These are phyloP conservation scores for Sinocyclocheilus rhinocerous DNA, from an alignment of 2,113 vertebrate genomes.

Conservation along the genomic window DNA sequence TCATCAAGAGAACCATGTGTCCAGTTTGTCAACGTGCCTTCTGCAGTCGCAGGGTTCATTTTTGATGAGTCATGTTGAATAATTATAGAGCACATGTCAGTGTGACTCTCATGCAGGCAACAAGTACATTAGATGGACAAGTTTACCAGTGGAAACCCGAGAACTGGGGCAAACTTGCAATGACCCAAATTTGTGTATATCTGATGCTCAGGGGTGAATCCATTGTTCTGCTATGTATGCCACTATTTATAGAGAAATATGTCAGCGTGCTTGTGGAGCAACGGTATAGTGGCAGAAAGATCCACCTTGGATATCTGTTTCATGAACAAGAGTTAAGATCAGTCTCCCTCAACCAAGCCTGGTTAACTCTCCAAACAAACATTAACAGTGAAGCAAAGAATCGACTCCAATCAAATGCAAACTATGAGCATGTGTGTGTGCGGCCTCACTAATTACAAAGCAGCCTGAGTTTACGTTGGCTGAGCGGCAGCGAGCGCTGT, in stretches of 20 bases:
- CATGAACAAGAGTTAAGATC: background rate
- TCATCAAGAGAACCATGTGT: slow-evolving; percentile 18
- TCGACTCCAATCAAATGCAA: slow-evolving; percentile 21
- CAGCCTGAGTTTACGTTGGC: slow-evolving; percentile 35
- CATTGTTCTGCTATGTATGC: slow-evolving; percentile 20
- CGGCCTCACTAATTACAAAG: slow-evolving; percentile 19
- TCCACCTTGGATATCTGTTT: background rate
- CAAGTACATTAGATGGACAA: background rate
- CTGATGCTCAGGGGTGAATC: background rate
- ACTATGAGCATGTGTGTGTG: background rate
- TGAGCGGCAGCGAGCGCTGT: background rate
- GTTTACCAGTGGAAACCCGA: slow-evolving; percentile 18
- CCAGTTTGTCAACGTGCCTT: slow-evolving; percentile 10
- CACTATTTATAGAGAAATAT: background rate
- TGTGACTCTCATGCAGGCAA: background rate
- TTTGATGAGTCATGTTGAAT: slow-evolving; percentile 21
- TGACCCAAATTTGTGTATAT: slow-evolving; percentile 30
- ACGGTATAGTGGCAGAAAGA: background rate
- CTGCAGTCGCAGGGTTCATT: background rate
- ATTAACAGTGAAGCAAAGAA: background rate
- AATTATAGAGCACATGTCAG: background rate
- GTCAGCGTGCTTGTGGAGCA: background rate
- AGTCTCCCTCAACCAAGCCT: background rate
- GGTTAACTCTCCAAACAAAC: slow-evolving; percentile 19
- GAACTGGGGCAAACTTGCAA: background rate